A percentile compares a stretch with the other conserved stretches of the same genome.
Conservation (phyloP, 2,113 vertebrate genomes). For the Candoia aspera region DNA sequence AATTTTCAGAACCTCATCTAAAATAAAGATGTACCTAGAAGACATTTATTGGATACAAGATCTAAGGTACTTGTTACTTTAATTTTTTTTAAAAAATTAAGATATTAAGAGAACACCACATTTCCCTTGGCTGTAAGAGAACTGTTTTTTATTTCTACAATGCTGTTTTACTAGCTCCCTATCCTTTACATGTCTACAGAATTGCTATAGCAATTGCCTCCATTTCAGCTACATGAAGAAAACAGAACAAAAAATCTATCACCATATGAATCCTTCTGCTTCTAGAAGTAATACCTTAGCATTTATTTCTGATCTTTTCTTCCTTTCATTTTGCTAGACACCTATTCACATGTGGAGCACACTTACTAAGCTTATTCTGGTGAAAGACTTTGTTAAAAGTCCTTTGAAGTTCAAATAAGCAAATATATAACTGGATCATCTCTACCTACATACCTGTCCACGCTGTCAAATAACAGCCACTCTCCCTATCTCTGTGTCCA, state of each 20-base stretch:
- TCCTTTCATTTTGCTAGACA: background rate
- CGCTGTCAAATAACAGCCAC: background rate
- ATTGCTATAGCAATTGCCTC: background rate
- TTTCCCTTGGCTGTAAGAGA: background rate
- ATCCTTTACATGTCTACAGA: background rate
- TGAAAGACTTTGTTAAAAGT: background rate
- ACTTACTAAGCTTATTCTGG: background rate
- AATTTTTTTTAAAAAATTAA: background rate
- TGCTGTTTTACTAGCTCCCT: background rate
- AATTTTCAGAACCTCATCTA: background rate
- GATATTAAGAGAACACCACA: background rate
- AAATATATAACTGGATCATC: background rate
- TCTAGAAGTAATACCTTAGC: background rate
- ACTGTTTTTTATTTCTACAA: background rate
- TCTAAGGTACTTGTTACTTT: background rate
- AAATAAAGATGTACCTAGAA: background rate
- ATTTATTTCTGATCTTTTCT: background rate
- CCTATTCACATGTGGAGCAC: background rate
- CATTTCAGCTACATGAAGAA: background rate
- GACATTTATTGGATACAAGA: background rate
- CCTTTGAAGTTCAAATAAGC: background rate
- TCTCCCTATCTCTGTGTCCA: background rate
- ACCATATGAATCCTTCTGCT: background rate
- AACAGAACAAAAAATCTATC: background rate
- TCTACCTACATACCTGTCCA: background rate